These are phyloP conservation scores for Polyodon spathula DNA, from an alignment of 2,113 vertebrate genomes.

Conservation along the genomic window DNA sequence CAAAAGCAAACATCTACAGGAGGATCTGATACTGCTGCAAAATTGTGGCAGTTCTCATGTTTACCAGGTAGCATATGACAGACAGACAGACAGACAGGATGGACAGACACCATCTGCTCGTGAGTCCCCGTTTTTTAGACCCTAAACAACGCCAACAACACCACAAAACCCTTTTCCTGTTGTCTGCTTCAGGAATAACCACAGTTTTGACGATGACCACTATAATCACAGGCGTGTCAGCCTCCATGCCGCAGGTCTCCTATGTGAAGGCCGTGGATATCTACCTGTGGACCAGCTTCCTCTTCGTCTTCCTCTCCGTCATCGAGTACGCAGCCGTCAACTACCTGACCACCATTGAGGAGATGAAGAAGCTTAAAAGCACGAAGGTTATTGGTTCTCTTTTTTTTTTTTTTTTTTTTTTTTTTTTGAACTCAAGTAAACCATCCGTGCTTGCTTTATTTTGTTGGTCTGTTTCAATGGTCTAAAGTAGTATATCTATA, in stretches of 20 bases:
- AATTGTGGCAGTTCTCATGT: too few relatives aligned
- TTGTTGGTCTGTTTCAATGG: too few relatives aligned
- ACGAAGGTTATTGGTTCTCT: too few relatives aligned
- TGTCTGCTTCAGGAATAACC: slow-evolving; percentile 67
- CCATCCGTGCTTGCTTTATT: too few relatives aligned
- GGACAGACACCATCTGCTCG: too few relatives aligned
- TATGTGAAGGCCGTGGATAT: slow-evolving; percentile 84
- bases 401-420: too few relatives aligned
- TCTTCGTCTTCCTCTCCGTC: slow-evolving; percentile 84
- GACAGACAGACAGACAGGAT: too few relatives aligned
- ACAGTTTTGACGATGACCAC: slow-evolving; percentile 86
- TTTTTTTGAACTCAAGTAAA: too few relatives aligned
- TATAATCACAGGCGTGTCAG: slow-evolving; percentile 77
- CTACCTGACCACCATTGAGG: slow-evolving; percentile 81
- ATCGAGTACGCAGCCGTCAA: slow-evolving; percentile 82
- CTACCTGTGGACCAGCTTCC: slow-evolving; percentile 86
- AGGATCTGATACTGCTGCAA: too few relatives aligned
- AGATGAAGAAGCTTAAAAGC: slow-evolving; percentile 60
- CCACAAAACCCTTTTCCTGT: not conserved
- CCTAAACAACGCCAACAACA: not conserved
- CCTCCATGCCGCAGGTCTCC: slow-evolving; percentile 88
- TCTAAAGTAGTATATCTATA: too few relatives aligned
- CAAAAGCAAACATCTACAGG: too few relatives aligned
- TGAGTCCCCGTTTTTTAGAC: slow-evolving; percentile 1
- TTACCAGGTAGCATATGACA: too few relatives aligned